Evolutionary conservation across 2,888 invertebrate genomes (phyloP).

Genomic region (Sceliomorpha sp.): DNA sequence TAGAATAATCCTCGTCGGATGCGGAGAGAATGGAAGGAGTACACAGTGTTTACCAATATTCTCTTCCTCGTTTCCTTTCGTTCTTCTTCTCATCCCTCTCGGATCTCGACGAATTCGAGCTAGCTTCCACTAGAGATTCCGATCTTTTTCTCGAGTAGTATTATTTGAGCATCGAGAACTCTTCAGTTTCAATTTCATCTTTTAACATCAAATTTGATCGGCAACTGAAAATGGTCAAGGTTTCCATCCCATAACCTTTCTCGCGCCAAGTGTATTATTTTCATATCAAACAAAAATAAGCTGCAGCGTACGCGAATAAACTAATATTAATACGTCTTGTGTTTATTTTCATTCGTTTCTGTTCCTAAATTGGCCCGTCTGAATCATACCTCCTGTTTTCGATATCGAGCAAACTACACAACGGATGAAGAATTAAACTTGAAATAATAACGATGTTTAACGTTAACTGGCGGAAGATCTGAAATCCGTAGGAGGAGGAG

Average conservation of each 20-base stretch:
- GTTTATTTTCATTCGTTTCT: too few species aligned
- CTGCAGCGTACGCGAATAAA: slow-evolving; percentile 4
- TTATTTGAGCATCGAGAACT: slow-evolving; percentile 64
- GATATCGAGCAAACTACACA: too few species aligned
- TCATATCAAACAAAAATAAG: neutral
- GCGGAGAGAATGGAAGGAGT: slow-evolving; percentile 63
- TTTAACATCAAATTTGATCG: slow-evolving; percentile 65
- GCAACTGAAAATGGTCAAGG: slow-evolving; percentile 18
- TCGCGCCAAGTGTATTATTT: slow-evolving; percentile 6
- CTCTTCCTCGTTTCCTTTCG: slow-evolving; percentile 59
- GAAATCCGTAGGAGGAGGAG: too few species aligned
- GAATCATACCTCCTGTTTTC: too few species aligned
- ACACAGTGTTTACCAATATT: slow-evolving; percentile 75
- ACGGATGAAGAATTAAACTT: too few species aligned
- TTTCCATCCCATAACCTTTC: neutral
- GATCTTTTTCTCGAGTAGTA: slow-evolving; percentile 37
- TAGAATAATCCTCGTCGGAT: slow-evolving; percentile 71
- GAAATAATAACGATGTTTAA: too few species aligned
- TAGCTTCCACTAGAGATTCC: slow-evolving; percentile 40
- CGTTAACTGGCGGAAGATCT: too few species aligned
- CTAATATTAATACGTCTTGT: too few species aligned
- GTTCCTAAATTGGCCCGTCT: too few species aligned
- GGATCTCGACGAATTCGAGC: slow-evolving; percentile 20
- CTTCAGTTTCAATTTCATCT: slow-evolving; percentile 65
- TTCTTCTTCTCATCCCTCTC: slow-evolving; percentile 33